Conservation (phyloP, 2,797 vertebrate species). For the Poeciliopsis gracilis region DNA sequence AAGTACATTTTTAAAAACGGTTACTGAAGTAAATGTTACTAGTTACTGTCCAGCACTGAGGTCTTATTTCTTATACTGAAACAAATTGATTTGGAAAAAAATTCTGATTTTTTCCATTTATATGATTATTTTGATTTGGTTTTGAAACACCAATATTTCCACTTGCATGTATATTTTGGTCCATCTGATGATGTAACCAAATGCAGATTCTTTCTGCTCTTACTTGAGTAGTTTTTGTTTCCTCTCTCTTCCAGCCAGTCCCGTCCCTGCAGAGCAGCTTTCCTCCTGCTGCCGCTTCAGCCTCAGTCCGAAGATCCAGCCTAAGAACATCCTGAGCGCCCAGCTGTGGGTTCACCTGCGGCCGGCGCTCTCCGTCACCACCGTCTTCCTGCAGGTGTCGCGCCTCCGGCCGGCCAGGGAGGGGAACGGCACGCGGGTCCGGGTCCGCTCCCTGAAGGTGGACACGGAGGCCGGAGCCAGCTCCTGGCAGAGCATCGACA, state of each 20-base stretch:
- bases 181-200: too few relatives aligned
- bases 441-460: constrained; percentile 94
- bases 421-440: constrained; percentile 86
- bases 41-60: too few relatives aligned
- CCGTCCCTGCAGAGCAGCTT: constrained; percentile 85
- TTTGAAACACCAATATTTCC: too few relatives aligned
- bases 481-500: constrained; percentile 97
- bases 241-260: constrained; percentile 80
- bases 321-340: constrained; percentile 92
- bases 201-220: too few relatives aligned
- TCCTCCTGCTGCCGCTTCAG: constrained; percentile 95
- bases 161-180: too few relatives aligned
- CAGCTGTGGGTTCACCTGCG: constrained; percentile 97
- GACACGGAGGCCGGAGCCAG: constrained; percentile 88
- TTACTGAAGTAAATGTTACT: too few relatives aligned
- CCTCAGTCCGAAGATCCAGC: constrained; percentile 94
- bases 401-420: constrained; percentile 90
- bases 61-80: too few relatives aligned
- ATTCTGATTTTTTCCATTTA: too few relatives aligned
- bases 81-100: too few relatives aligned
- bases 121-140: too few relatives aligned
- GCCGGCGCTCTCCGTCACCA: constrained; percentile 86
- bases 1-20: too few relatives aligned
- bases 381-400: constrained; percentile 95
- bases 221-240: too few relatives aligned